Base-by-base conservation (phyloP, 64 coral and sea anemone genomes). In the Platygyra sinensis region DNA sequence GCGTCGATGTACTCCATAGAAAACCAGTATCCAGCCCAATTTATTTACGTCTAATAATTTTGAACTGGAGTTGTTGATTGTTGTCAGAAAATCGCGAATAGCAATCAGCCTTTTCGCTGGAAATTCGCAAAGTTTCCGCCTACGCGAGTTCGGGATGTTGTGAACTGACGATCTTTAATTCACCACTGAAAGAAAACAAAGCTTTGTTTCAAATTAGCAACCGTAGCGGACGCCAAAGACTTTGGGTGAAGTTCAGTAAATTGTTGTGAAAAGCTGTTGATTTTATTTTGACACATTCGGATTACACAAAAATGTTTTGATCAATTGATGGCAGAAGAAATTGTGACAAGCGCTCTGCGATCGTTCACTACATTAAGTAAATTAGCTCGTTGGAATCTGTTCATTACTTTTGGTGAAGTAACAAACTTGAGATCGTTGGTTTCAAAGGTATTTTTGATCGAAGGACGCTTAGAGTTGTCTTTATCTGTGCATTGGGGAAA, bases 21-120 rank as follows among this genome's bases (percentile, higher is more conserved):
- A 85, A 50, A 67, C 19, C 36, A 28, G 30, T 57, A 80, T 80
- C 78, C 78, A 60, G 28, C 78, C 17, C 54, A 57, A 57, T 57
- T 28, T 11, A 19, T 19, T 32, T 69, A 69, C 24, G 24, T 25
- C 22, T 25, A 27, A 69, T 27, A 69, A 69, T 27, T 7, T 24
- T 11, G 65, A 69, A 20, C 19, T 20, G 25, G 36, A 50, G 33
- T 62, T n/a, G 32, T 38, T 85, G 39, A 42, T 50, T 52, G 12
- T 16, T 85, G 33, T 28, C 15, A 30, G 1, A 60, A 61, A 11
- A 32, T 50, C 25, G 31, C 71, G 25, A 31, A 73, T 73, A 1
- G 71, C 15, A 27, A 30, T 73, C n/a, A 46, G 49, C 11, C 74
- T 77, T 69, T 27, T 69, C 10, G 25, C 65, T 27, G 65, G 22